Percentiles rank a stretch among this genome's conserved stretches.
phyloP scores from a whole-genome alignment of 2,888 invertebrate species.

The Epicampocera succincta region DNA sequence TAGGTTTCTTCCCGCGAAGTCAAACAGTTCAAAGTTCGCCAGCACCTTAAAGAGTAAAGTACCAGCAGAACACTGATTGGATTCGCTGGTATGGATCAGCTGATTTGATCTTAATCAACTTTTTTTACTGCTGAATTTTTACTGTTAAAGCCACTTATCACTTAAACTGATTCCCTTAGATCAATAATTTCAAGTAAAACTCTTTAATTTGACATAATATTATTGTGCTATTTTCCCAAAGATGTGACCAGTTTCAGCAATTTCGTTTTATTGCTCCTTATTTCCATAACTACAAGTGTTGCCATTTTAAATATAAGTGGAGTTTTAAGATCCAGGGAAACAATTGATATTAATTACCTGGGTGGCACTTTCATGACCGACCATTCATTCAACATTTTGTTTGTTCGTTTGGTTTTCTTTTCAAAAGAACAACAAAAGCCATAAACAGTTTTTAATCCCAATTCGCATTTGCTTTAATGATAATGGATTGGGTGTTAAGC shows the following conservation, averaged over 20 bases:
- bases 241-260: not conserved
- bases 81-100: too few relatives aligned
- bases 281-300: not conserved
- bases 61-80: too few relatives aligned
- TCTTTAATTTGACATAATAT: too few relatives aligned
- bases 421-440: not conserved
- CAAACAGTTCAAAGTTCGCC: too few relatives aligned
- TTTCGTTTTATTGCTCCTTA: not conserved
- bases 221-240: not conserved
- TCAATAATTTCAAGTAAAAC: too few relatives aligned
- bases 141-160: too few relatives aligned
- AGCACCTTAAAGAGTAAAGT: too few relatives aligned
- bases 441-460: not conserved
- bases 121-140: too few relatives aligned
- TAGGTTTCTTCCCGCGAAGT: too few relatives aligned
- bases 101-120: too few relatives aligned
- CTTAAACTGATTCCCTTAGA: too few relatives aligned
- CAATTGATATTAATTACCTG: slow-evolving; percentile 35
- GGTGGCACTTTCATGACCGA: not conserved
- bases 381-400: not conserved
- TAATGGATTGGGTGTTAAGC: slow-evolving; percentile 53
- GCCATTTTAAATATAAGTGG: slow-evolving; percentile 1
- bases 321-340: not conserved
- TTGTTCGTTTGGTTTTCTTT: not conserved
- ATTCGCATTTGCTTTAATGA: slow-evolving; percentile 28